Evolutionary conservation across 2,888 invertebrate species (phyloP).

Genomic region (Drosophila macrospina): DNA sequence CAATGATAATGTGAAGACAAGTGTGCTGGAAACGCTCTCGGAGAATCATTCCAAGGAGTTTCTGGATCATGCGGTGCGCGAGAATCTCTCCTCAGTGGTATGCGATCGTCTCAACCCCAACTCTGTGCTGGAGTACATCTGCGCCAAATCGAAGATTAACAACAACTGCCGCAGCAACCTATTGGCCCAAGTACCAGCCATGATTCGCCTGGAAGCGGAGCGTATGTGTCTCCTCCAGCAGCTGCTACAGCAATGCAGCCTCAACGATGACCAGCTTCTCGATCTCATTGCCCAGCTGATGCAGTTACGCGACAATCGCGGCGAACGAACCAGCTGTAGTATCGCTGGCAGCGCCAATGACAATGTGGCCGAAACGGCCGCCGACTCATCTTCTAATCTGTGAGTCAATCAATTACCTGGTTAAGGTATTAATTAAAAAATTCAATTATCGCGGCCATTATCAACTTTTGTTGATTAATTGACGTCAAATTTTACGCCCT

Average conservation of each 20-base stretch:
- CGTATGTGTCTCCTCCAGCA: slow-evolving; percentile 73
- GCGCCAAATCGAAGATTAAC: slow-evolving; percentile 83
- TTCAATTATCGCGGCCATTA: slow-evolving; percentile 14
- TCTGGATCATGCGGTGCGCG: slow-evolving; percentile 84
- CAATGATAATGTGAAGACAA: slow-evolving; percentile 79
- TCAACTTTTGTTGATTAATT: slow-evolving; percentile 1
- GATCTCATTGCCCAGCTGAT: slow-evolving; percentile 78
- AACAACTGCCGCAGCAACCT: slow-evolving; percentile 77
- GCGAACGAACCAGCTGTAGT: slow-evolving; percentile 33
- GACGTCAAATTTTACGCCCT: slow-evolving; percentile 4
- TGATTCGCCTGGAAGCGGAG: slow-evolving; percentile 76
- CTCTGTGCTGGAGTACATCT: slow-evolving; percentile 83
- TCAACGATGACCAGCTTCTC: slow-evolving; percentile 76
- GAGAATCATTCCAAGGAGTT: slow-evolving; percentile 85
- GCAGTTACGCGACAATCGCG: slow-evolving; percentile 58
- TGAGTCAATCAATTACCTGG: slow-evolving; percentile 36
- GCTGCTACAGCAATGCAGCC: slow-evolving; percentile 66
- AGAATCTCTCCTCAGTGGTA: slow-evolving; percentile 84
- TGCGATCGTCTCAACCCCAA: slow-evolving; percentile 84
- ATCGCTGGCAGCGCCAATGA: slow-evolving; percentile 28
- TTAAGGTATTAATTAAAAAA: slow-evolving; percentile 3
- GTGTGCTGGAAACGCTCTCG: slow-evolving; percentile 83
- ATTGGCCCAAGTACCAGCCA: slow-evolving; percentile 77
- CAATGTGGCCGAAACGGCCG: slow-evolving; percentile 82
- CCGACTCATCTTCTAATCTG: slow-evolving; percentile 83